Percentiles rank a stretch among this genome's conserved stretches.
These are phyloP conservation scores for Ormyrus nitidulus DNA, from an alignment of 2,888 invertebrate species.

Conservation along the genomic window DNA sequence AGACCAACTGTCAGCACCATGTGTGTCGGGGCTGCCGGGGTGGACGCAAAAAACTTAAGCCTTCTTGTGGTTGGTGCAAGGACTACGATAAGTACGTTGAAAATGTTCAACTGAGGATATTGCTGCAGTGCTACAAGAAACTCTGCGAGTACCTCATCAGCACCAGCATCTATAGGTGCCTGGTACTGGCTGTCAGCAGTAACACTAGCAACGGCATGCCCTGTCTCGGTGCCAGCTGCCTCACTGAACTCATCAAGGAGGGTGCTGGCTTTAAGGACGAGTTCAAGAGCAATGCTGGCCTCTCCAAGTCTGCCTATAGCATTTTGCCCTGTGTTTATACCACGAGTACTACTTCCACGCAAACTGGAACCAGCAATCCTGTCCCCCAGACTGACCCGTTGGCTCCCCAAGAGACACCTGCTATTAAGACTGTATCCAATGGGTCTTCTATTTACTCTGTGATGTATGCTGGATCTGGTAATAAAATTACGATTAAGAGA, in stretches of 20 bases:
- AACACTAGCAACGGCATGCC: conserved; percentile 76
- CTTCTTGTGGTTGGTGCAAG: conserved; percentile 90
- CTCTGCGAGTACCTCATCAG: conserved; percentile 89
- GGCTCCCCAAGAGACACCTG: conserved; percentile 59
- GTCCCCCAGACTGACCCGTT: conserved; percentile 36
- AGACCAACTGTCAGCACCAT: conserved; percentile 90
- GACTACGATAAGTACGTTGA: conserved; percentile 89
- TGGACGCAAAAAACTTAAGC: conserved; percentile 89
- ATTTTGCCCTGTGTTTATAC: conserved; percentile 85
- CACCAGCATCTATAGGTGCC: conserved; percentile 82
- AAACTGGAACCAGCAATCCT: conserved; percentile 70
- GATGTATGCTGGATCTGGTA: conserved; percentile 87
- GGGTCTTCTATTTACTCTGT: conserved; percentile 85
- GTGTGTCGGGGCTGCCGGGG: conserved; percentile 91
- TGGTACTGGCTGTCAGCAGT: conserved; percentile 75
- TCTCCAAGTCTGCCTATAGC: conserved; percentile 85
- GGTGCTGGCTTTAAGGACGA: conserved; percentile 87
- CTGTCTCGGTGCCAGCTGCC: conserved; percentile 78
- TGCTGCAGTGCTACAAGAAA: conserved; percentile 92
- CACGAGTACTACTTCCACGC: conserved; percentile 78
- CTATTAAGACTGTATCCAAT: conserved; percentile 77
- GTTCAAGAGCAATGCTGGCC: conserved; percentile 83
- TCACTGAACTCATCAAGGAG: conserved; percentile 87
- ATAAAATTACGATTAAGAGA: conserved; percentile 89
- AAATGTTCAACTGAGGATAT: conserved; percentile 87